These are phyloP conservation scores for Harpalus rubripes DNA, from an alignment of 2,888 invertebrate genomes.

Conservation along the genomic window DNA sequence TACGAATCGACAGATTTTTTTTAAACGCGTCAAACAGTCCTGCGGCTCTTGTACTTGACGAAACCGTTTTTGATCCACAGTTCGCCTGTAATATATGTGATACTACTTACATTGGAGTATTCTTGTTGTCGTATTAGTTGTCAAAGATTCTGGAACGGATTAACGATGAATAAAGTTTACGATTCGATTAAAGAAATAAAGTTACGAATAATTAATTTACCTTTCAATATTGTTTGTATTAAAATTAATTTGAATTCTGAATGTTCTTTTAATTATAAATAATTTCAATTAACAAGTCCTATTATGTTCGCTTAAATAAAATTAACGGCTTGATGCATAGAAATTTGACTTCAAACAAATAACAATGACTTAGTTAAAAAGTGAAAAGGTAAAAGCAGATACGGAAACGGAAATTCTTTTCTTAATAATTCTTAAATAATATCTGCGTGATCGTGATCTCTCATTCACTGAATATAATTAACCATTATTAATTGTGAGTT, in stretches of 20 bases:
- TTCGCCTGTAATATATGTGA: not conserved
- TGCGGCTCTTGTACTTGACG: too few species aligned
- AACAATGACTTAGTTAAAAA: slow-evolving; percentile 49
- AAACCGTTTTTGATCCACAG: not conserved
- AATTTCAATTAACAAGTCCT: slow-evolving; percentile 3
- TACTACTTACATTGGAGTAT: not conserved
- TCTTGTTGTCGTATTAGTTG: too few species aligned
- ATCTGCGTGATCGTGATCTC: slow-evolving; percentile 20
- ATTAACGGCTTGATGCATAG: slow-evolving; percentile 16
- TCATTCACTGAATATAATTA: slow-evolving; percentile 17
- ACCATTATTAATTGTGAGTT: slow-evolving; percentile 16
- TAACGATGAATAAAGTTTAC: too few species aligned
- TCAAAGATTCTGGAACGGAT: too few species aligned
- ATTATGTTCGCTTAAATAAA: not conserved
- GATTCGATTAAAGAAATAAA: too few species aligned
- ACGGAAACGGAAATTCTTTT: slow-evolving; percentile 30
- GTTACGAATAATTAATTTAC: not conserved
- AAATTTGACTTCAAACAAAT: slow-evolving; percentile 25
- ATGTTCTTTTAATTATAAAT: not conserved
- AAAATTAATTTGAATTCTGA: not conserved
- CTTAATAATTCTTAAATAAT: slow-evolving; percentile 22
- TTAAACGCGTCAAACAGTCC: too few species aligned
- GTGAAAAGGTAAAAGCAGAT: slow-evolving; percentile 27
- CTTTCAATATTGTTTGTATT: not conserved
- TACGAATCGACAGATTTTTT: too few species aligned